Evolutionary conservation across 2,888 invertebrate genomes (phyloP).

Genomic region (Caenorhabditis doughertyi): DNA sequence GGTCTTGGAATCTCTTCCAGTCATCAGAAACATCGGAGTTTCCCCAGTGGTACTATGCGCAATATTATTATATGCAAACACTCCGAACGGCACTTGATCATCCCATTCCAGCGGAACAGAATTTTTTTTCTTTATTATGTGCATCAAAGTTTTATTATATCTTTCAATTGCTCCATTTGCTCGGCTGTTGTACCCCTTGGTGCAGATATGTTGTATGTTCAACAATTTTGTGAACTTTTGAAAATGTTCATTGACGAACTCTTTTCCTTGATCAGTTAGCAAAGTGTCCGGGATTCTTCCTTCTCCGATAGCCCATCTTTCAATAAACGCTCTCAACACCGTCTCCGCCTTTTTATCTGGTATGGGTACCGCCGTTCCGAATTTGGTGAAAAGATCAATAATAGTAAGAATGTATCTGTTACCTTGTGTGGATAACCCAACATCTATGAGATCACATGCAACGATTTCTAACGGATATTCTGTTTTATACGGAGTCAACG

Average conservation of each 20-base stretch:
- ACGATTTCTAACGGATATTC: too few relatives aligned
- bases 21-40: too few relatives aligned
- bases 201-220: background rate
- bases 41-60: too few relatives aligned
- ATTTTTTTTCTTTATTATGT: slow-evolving; percentile 33
- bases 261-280: slow-evolving; percentile 17
- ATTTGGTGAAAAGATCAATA: too few relatives aligned
- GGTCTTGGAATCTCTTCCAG: too few relatives aligned
- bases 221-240: background rate
- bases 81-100: slow-evolving; percentile 42
- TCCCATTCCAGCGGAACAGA: slow-evolving; percentile 58
- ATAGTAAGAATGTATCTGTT: too few relatives aligned
- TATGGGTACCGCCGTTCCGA: too few relatives aligned
- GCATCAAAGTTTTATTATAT: slow-evolving; percentile 12
- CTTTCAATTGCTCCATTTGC: too few relatives aligned
- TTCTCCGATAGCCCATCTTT: slow-evolving; percentile 17
- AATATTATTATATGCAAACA: slow-evolving; percentile 33
- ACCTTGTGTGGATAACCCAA: too few relatives aligned
- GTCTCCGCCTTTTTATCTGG: slow-evolving; percentile 47
- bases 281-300: background rate
- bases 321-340: slow-evolving; percentile 23
- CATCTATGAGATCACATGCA: too few relatives aligned
- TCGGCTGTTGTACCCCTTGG: too few relatives aligned
- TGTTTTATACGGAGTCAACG: too few relatives aligned
- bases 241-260: background rate